A percentile compares a stretch with the other conserved stretches of the same genome.
These are phyloP conservation scores for Circaetus cinerascens DNA, from an alignment of 2,113 vertebrate species.

Conservation along the genomic window DNA sequence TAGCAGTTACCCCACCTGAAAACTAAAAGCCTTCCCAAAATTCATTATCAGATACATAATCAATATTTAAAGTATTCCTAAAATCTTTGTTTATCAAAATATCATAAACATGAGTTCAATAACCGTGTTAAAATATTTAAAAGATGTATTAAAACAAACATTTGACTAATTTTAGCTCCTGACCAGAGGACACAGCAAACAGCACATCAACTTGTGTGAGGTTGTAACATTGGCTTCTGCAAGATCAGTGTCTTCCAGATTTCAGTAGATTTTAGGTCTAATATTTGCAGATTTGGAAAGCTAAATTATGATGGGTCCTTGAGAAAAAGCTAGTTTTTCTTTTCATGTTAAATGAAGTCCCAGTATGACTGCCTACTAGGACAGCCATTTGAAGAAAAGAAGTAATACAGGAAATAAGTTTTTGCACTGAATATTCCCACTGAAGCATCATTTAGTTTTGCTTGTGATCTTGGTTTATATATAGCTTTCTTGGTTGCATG, in stretches of 20 bases:
- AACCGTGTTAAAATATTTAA: neutral
- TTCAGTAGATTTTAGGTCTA: neutral
- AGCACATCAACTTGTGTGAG: neutral
- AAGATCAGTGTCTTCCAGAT: neutral
- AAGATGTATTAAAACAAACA: neutral
- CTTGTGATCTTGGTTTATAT: neutral
- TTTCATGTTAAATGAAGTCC: neutral
- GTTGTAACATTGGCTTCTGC: neutral
- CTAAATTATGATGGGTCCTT: neutral
- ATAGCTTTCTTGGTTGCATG: neutral
- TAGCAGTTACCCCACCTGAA: neutral
- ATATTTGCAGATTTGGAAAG: conserved; percentile 10
- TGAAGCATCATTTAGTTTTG: neutral
- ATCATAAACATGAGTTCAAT: neutral
- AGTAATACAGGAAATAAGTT: neutral
- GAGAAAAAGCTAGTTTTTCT: neutral
- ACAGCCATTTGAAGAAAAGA: neutral
- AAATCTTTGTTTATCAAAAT: neutral
- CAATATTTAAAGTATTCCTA: neutral
- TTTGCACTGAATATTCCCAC: neutral
- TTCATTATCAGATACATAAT: neutral
- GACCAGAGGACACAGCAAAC: neutral
- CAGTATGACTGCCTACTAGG: neutral
- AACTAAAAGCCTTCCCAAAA: neutral
- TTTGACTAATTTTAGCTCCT: neutral